Conservation (phyloP, 2,888 invertebrate species). For the Sphaerophoria rueppellii region DNA sequence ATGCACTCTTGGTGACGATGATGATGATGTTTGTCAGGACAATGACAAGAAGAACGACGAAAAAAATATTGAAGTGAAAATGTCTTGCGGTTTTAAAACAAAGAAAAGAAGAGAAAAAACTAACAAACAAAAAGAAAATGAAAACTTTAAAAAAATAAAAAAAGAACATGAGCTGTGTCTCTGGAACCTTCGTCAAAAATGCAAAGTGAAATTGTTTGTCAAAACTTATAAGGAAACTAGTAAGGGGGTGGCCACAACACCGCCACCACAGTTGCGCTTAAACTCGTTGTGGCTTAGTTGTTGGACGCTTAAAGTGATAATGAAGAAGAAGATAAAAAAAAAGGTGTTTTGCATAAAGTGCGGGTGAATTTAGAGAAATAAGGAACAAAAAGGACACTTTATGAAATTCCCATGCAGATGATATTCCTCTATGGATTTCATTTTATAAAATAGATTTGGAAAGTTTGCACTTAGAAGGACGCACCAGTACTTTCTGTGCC, state of each 20-base stretch:
- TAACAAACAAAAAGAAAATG: slow-evolving; percentile 9
- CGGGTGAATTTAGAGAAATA: neutral
- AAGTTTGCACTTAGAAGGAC: slow-evolving; percentile 69
- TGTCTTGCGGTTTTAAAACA: slow-evolving; percentile 49
- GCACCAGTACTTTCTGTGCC: slow-evolving; percentile 56
- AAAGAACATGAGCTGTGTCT: neutral
- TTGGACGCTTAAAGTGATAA: neutral
- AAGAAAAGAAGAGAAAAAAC: slow-evolving; percentile 3
- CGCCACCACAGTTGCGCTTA: too few species aligned
- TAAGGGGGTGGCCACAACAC: neutral
- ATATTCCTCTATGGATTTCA: slow-evolving; percentile 71
- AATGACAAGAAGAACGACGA: slow-evolving; percentile 19
- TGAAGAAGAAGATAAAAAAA: neutral
- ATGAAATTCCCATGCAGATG: slow-evolving; percentile 72
- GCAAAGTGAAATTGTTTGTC: slow-evolving; percentile 71
- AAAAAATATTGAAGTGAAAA: slow-evolving; percentile 64
- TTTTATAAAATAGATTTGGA: slow-evolving; percentile 70
- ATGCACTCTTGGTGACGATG: slow-evolving; percentile 50
- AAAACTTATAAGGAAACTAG: slow-evolving; percentile 53
- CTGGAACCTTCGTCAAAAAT: slow-evolving; percentile 49
- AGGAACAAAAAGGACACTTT: slow-evolving; percentile 66
- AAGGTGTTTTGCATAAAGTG: slow-evolving; percentile 6
- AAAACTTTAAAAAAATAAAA: slow-evolving; percentile 3
- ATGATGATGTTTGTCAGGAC: slow-evolving; percentile 37
- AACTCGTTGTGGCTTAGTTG: neutral